Base-by-base conservation (phyloP, 2,888 invertebrate species). In the Cephus pygmeus region DNA sequence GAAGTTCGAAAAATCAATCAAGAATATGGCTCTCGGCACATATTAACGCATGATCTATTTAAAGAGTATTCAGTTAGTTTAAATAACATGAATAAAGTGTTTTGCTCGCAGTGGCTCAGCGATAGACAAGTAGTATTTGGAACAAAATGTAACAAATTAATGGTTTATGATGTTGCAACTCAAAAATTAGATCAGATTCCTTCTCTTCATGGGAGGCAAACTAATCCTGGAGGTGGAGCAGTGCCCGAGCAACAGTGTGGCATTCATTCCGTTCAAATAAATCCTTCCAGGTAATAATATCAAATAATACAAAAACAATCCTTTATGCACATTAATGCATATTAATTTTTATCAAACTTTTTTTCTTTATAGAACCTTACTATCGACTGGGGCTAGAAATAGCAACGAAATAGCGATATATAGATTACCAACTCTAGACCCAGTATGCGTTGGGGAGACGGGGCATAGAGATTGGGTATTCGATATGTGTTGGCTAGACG, bases 401-500 rank as follows among this genome's bases (percentile, higher is more conserved):
- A 97, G 98, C 0, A 97, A 97, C 89, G 98, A 98, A 92, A 94
- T 99, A 83, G 98, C 98, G 23, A 95, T 99, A 77, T 96, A 96
- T 88, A 94, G 96, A 87, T 92, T 99, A 86, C 98, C 98, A n/a
- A 98, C 98, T 0, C 92, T 99, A 81, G 98, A 98, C 92, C 98
- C 98, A 0, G 95, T 98, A 3, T 98, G 97, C 92, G 96, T 98
- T 15, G 98, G 98, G 0, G 98, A 98, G 93, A 92, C 93, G 86
- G 97, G 97, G 1, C 98, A 99, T 90, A 95, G 95, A 87, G 98
- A 99, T 92, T 97, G 98, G 96, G 96, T 97, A 83, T 94, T 97
- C 91, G 98, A 98, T 89, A 95, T 98, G 95, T 97, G 97, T 83
- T 99, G 98, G 98, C 92, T 99, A 81, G 98, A 99, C 92, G 98